Base-by-base conservation (phyloP, 2,113 vertebrate genomes). In the Syrmaticus mikado region DNA sequence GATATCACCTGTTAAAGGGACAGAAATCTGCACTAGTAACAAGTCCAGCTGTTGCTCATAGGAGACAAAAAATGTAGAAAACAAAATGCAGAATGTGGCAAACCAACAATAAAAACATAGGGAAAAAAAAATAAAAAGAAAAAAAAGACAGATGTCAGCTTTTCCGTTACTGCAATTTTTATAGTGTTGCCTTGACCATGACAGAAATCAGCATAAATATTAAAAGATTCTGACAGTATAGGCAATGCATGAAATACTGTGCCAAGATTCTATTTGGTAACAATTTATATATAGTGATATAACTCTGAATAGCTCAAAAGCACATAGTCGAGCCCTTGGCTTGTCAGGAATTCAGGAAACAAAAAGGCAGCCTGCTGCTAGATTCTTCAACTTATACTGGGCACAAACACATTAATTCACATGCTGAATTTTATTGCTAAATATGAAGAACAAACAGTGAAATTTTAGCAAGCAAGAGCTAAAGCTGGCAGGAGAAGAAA, bases 401-500 rank as follows among this genome's bases (percentile, higher is more conserved):
- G 87, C 87, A 91, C 40, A 94, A 87, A 71, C 45, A 77, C 48
- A 27, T 82, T 76, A 79, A 79, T 60, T 53, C 82, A 72, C 83
- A 76, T 73, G 58, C 71, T 91, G 30, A 73, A 41, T 87, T 94
- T 90, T 85, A 46, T 65, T 92, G 60, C 57, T 88, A 78, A 93
- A 93, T 46, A 55, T 50, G 62, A 92, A 82, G 46, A 84, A 89
- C 25, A 73, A 89, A 53, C 80, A 86, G 34, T 36, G 62, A 94
- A 87, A 89, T 93, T 94, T 85, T 84, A 92, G 64, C 45, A 66
- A 82, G 36, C n/a, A 79, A 62, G 67, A 87, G 55, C 61, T 87
- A 79, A 90, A 84, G 43, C 92, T 96, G 89, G 55, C 84, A 94
- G 53, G 34, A 89, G 77, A 62, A 87, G 25, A 86, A 93, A 92